Evolutionary conservation across 2,113 vertebrate species (phyloP).

Genomic region (Megalops atlanticus): DNA sequence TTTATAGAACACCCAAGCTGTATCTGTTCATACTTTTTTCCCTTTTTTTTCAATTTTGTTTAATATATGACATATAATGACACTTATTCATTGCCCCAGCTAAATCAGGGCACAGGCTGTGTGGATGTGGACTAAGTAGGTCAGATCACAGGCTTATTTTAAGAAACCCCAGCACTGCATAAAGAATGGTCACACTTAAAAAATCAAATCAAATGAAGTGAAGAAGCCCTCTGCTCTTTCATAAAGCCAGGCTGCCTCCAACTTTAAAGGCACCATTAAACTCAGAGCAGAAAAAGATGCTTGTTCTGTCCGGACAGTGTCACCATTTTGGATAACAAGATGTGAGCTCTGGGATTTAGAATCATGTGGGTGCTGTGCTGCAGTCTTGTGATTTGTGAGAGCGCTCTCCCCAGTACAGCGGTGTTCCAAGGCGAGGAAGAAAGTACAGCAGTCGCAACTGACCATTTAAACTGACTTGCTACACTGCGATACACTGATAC

Average conservation of each 20-base stretch:
- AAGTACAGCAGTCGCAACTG: neutral
- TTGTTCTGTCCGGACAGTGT: neutral
- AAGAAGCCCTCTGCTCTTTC: neutral
- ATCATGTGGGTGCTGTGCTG: neutral
- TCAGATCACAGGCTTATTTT: constrained; percentile 24
- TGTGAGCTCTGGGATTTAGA: neutral
- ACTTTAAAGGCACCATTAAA: neutral
- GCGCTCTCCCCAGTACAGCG: neutral
- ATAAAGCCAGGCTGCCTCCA: neutral
- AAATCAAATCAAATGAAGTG: constrained; percentile 13
- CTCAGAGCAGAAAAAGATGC: neutral
- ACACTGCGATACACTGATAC: neutral
- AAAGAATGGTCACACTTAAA: constrained; percentile 1
- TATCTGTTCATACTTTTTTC: neutral
- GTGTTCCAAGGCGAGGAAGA: neutral
- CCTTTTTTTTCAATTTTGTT: neutral
- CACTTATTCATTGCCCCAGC: neutral
- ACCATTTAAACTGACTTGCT: neutral
- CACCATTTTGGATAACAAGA: constrained; percentile 35
- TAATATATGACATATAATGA: constrained; percentile 8
- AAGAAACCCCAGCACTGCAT: neutral
- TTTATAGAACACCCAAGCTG: no score
- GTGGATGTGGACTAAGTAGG: constrained; percentile 10
- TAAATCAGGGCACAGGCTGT: constrained; percentile 11
- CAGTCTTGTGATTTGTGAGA: neutral